Evolutionary conservation across 2,113 vertebrate genomes (phyloP), one percentile per base, ranked within the genome.

Genomic region (Sceloporus tristichus): DNA sequence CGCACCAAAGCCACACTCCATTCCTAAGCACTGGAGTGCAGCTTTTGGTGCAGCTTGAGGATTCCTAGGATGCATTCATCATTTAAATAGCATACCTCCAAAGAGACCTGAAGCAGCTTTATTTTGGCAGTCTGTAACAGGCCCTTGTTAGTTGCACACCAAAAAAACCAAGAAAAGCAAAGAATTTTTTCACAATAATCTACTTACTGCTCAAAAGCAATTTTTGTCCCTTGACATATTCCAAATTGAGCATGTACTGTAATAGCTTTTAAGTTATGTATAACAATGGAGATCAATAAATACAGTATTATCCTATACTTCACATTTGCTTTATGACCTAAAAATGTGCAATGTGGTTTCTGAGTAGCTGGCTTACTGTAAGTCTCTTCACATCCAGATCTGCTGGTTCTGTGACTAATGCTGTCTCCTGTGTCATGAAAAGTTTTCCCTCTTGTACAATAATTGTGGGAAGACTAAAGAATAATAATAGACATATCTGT

Each of bases 271-370:
- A 82, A 93, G 8, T 29, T 94, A 16, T 90, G 87, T 92, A 81
- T 91, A 68, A 89, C 79, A 92, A 77, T 42, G 82, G 8, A 68
- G 93, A 90, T 95, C 91, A 89, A 91, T 95, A 92, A 65, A 76
- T 91, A 84, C 83, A 94, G 34, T 93, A 89, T 93, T 92, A 90
- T 93, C 92, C 75, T 80, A 62, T 90, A 94, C 59, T 34, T 93
- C 84, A 65, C 84, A 94, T 89, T 96, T 95, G 90, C 83, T 87
- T 88, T 91, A 91, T 91, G 78, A 93, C 84, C 90, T 94, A 93
- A 96, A 94, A 93, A 95, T 94, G 86, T 90, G 89, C 92, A 89
- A 82, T 95, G 86, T 91, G 89, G 88, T 95, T 96, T 95, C 87
- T 93, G 89, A 95, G 92, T 94, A 92, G 85, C 21, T 95, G 92